Evolutionary conservation across 2,888 invertebrate species (phyloP).

Genomic region (Prosapia bicincta): DNA sequence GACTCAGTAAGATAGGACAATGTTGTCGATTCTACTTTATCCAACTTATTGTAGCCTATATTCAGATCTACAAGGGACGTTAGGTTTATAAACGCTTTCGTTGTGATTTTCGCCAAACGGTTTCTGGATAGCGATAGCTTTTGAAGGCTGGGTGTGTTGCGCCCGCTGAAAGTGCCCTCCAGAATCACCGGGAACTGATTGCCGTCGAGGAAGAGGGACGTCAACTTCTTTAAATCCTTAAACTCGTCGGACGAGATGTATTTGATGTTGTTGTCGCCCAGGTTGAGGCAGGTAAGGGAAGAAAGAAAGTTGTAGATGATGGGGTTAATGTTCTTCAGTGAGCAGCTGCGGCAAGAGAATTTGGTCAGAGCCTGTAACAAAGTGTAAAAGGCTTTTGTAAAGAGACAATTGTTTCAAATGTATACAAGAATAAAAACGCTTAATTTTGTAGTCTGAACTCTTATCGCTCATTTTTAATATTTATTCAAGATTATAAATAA

Average conservation of each 20-base stretch:
- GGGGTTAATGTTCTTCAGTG: slow-evolving; percentile 68
- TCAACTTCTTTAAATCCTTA: slow-evolving; percentile 61
- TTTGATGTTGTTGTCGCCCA: slow-evolving; percentile 74
- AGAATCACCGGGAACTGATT: slow-evolving; percentile 74
- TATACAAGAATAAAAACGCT: too few relatives aligned
- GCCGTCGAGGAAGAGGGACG: slow-evolving; percentile 64
- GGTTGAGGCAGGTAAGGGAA: slow-evolving; percentile 67
- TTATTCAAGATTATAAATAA: too few relatives aligned
- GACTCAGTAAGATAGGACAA: slow-evolving; percentile 61
- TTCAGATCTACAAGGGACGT: slow-evolving; percentile 66
- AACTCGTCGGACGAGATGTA: slow-evolving; percentile 71
- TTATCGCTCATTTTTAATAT: too few relatives aligned
- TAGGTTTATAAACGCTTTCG: slow-evolving; percentile 66
- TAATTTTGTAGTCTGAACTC: too few relatives aligned
- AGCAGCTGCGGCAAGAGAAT: slow-evolving; percentile 69
- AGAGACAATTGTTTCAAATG: too few relatives aligned
- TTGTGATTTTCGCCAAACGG: slow-evolving; percentile 68
- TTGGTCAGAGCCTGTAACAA: slow-evolving; percentile 61
- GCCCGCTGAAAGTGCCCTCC: slow-evolving; percentile 62
- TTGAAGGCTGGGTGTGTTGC: slow-evolving; percentile 45
- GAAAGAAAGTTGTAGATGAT: slow-evolving; percentile 74
- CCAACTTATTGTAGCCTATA: slow-evolving; percentile 71
- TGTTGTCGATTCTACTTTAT: slow-evolving; percentile 59
- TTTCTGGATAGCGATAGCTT: slow-evolving; percentile 64
- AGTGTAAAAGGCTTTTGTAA: too few relatives aligned